A percentile compares a stretch with the other conserved stretches of the same genome.
These are phyloP conservation scores for Panorpa germanica DNA, from an alignment of 2,888 invertebrate genomes.

Conservation along the genomic window DNA sequence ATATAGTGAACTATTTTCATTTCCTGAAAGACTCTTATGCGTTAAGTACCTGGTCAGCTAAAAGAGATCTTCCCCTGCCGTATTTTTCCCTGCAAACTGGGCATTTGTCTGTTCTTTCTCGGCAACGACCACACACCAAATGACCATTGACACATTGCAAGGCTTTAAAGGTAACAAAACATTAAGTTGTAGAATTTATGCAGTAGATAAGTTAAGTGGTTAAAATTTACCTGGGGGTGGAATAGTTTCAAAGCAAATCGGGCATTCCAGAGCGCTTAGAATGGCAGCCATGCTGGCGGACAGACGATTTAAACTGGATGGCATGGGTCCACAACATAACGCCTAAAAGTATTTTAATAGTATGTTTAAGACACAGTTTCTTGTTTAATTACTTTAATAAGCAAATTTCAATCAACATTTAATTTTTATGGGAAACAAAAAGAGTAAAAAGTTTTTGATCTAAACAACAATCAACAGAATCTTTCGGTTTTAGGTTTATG, in stretches of 20 bases:
- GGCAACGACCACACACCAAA: slow-evolving; percentile 37
- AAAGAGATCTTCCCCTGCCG: slow-evolving; percentile 27
- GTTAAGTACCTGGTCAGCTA: slow-evolving; percentile 33
- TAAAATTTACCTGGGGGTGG: too few species aligned
- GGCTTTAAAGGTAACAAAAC: too few species aligned
- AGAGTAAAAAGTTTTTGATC: too few species aligned
- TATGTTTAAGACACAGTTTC: background rate
- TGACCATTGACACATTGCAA: slow-evolving; percentile 48
- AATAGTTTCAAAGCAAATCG: slow-evolving; percentile 41
- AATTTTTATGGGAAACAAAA: too few species aligned
- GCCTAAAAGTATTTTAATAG: slow-evolving; percentile 16
- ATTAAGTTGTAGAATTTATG: too few species aligned
- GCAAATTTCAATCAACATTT: slow-evolving; percentile 12
- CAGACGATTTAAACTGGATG: slow-evolving; percentile 29
- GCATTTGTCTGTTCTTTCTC: slow-evolving; percentile 35
- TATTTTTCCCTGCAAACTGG: slow-evolving; percentile 39
- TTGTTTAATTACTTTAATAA: slow-evolving; percentile 5
- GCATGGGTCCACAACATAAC: slow-evolving; percentile 34
- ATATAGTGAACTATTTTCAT: slow-evolving; percentile 3
- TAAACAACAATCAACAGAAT: too few species aligned
- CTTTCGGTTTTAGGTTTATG: too few species aligned
- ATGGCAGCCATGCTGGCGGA: slow-evolving; percentile 30
- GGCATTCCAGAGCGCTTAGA: slow-evolving; percentile 36
- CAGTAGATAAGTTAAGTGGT: too few species aligned
- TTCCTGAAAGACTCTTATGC: slow-evolving; percentile 9